Percentiles rank a stretch among this genome's conserved stretches.
phyloP scores from a whole-genome alignment of 2,113 vertebrate species.

The Tachycineta bicolor region DNA sequence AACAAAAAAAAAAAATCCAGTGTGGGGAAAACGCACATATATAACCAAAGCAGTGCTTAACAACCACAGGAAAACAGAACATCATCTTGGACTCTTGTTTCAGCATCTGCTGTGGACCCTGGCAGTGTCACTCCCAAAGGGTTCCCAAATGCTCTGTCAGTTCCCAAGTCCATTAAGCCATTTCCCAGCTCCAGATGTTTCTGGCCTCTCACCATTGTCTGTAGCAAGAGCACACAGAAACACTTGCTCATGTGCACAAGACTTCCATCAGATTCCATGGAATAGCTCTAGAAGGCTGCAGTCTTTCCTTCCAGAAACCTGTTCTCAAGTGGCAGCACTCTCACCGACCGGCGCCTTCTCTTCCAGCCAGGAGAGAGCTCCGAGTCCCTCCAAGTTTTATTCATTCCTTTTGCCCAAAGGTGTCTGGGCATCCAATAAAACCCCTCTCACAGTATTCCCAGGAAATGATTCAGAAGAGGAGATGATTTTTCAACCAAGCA shows the following conservation, averaged over 20 bases:
- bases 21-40: slow-evolving; percentile 81
- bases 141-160: slow-evolving; percentile 15
- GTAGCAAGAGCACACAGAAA: slow-evolving; percentile 4
- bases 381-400: neutral
- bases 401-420: neutral
- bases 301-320: neutral
- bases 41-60: slow-evolving; percentile 80
- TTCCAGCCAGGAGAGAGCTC: neutral
- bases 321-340: neutral
- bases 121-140: neutral
- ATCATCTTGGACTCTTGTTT: slow-evolving; percentile 45
- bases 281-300: slow-evolving; percentile 6
- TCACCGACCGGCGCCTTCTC: neutral
- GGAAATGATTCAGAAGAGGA: slow-evolving; percentile 65
- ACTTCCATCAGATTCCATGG: slow-evolving; percentile 34
- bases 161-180: slow-evolving; percentile 5
- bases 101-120: slow-evolving; percentile 35
- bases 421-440: neutral
- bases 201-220: neutral
- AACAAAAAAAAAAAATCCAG: slow-evolving; percentile 82
- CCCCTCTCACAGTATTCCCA: slow-evolving; percentile 68
- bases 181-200: slow-evolving; percentile 8
- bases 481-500: slow-evolving; percentile 59
- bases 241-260: slow-evolving; percentile 33
- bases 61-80: slow-evolving; percentile 76